A percentile compares a stretch with the other conserved stretches of the same genome.
These are phyloP conservation scores for Tenodera sinensis DNA, from an alignment of 2,888 invertebrate species.

Conservation along the genomic window DNA sequence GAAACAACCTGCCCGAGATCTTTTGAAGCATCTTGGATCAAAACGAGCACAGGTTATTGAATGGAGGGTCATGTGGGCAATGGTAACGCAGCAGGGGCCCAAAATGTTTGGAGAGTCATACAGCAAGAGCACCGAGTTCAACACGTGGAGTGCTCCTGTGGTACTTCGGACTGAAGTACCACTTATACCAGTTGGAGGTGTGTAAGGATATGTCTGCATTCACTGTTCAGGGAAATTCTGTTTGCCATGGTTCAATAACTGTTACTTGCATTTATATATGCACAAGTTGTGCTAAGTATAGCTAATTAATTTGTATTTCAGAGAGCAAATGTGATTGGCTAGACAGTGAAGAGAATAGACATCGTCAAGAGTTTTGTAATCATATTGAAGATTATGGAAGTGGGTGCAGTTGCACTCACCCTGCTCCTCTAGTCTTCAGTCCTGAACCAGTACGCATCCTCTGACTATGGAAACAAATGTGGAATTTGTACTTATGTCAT, in stretches of 20 bases:
- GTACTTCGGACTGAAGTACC: constrained; percentile 49
- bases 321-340: constrained; percentile 53
- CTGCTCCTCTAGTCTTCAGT: constrained; percentile 50
- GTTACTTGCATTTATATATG: no score
- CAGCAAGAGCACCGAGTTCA: constrained; percentile 51
- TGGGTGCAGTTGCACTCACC: constrained; percentile 54
- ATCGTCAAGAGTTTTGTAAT: constrained; percentile 52
- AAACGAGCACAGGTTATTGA: constrained; percentile 46
- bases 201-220: not conserved
- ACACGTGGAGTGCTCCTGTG: constrained; percentile 54
- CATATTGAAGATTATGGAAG: constrained; percentile 57
- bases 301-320: constrained; percentile 34
- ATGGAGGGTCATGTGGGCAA: constrained; percentile 59
- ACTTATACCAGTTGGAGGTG: constrained; percentile 43
- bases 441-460: constrained; percentile 36
- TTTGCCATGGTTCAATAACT: not conserved
- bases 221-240: not conserved
- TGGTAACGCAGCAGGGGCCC: constrained; percentile 51
- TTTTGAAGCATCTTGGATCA: constrained; percentile 50
- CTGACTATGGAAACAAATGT: not conserved
- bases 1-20: constrained; percentile 48
- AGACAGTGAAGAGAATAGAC: constrained; percentile 45
- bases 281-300: not conserved
- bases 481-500: no score
- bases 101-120: constrained; percentile 49